Conservation (phyloP, 2,888 invertebrate species). For the Tenodera sinensis region DNA sequence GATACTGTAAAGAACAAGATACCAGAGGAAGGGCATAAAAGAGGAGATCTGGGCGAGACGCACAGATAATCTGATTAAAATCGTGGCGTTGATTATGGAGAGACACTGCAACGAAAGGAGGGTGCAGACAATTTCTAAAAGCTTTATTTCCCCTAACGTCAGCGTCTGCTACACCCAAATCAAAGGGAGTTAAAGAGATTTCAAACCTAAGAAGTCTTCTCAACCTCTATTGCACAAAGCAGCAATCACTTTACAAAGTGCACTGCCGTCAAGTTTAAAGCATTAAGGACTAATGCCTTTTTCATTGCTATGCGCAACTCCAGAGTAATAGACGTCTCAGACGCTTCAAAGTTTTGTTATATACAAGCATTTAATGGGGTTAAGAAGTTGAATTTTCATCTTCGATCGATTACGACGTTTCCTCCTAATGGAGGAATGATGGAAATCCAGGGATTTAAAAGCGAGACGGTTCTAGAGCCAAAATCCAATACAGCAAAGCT, state of each 20-base stretch:
- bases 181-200: neutral
- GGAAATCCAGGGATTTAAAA: no score
- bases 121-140: neutral
- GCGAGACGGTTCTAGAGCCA: no score
- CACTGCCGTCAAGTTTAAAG: neutral
- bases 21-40: neutral
- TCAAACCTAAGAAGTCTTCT: neutral
- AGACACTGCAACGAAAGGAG: neutral
- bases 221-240: neutral
- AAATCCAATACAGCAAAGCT: no score
- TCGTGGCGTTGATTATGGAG: neutral
- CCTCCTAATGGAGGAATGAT: no score
- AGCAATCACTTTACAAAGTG: neutral
- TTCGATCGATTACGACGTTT: no score
- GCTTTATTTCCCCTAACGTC: neutral
- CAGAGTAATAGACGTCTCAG: neutral
- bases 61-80: neutral
- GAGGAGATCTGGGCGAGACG: neutral
- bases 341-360: neutral
- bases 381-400: no score
- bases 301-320: neutral
- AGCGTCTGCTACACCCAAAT: neutral
- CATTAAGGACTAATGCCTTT: neutral
- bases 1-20: neutral
- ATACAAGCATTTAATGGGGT: neutral